These are phyloP conservation scores for Ctenopoma kingsleyae DNA, from an alignment of 2,797 vertebrate species.

Conservation along the genomic window DNA sequence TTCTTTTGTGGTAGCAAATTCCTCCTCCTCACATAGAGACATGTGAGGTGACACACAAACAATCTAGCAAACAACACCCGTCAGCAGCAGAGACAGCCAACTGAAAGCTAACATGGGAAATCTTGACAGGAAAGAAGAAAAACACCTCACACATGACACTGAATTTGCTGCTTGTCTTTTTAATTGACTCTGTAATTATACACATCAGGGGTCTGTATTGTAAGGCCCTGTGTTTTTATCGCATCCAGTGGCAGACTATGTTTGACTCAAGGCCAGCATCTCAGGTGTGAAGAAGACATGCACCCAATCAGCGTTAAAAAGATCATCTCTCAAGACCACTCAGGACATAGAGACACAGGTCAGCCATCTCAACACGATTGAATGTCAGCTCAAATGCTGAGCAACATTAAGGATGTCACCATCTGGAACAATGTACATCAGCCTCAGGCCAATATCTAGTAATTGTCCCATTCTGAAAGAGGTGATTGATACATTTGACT, in stretches of 20 bases:
- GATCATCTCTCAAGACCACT: slow-evolving; percentile 71
- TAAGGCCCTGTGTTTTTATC: slow-evolving; percentile 62
- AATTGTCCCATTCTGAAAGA: slow-evolving; percentile 72
- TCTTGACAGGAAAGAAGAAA: slow-evolving; percentile 71
- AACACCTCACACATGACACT: slow-evolving; percentile 69
- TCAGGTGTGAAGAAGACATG: slow-evolving; percentile 61
- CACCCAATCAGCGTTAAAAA: slow-evolving; percentile 65
- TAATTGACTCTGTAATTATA: slow-evolving; percentile 79
- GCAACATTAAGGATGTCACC: slow-evolving; percentile 74
- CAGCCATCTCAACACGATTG: slow-evolving; percentile 79
- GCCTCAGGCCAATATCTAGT: slow-evolving; percentile 68
- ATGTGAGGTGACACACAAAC: slow-evolving; percentile 78
- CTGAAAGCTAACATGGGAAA: slow-evolving; percentile 79
- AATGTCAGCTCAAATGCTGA: slow-evolving; percentile 76
- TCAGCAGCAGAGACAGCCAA: slow-evolving; percentile 69
- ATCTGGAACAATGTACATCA: slow-evolving; percentile 73
- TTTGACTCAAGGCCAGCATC: slow-evolving; percentile 53
- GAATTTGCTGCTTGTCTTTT: slow-evolving; percentile 74
- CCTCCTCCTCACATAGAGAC: slow-evolving; percentile 74
- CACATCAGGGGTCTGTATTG: slow-evolving; percentile 66
- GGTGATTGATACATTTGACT: slow-evolving; percentile 50
- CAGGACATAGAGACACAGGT: slow-evolving; percentile 74
- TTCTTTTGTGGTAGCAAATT: slow-evolving; percentile 77
- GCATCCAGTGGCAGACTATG: slow-evolving; percentile 29
- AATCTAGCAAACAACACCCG: slow-evolving; percentile 77